Conservation (phyloP, 1,140 invertebrate genomes). For the Prorops nasuta region DNA sequence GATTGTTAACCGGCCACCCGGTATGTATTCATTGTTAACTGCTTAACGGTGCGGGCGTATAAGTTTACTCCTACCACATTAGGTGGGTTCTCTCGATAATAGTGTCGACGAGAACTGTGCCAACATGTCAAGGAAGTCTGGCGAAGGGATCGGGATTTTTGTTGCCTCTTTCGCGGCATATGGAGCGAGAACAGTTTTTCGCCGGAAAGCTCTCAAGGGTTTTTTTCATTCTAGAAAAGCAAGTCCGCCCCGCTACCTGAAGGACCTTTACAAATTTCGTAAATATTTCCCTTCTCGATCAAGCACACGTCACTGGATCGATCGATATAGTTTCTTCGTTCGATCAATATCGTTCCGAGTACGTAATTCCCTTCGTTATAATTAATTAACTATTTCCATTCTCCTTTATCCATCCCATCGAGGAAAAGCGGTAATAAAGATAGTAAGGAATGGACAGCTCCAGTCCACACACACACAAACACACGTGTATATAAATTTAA, state of each 20-base stretch:
- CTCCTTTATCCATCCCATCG: too few species aligned
- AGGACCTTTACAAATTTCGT: constrained; percentile 10
- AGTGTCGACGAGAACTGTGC: constrained; percentile 13
- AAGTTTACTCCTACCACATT: constrained; percentile 21
- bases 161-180: not conserved
- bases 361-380: too few species aligned
- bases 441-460: too few species aligned
- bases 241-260: constrained; percentile 19
- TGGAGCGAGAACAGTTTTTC: constrained; percentile 12
- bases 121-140: constrained; percentile 24
- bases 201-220: constrained; percentile 12
- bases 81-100: constrained; percentile 4
- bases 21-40: too few species aligned
- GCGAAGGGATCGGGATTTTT: constrained; percentile 1
- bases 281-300: constrained; percentile 9
- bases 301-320: too few species aligned
- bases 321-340: constrained; percentile 2
- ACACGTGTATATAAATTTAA: too few species aligned
- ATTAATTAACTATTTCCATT: too few species aligned
- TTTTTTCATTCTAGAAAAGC: constrained; percentile 1
- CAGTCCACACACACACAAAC: too few species aligned
- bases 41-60: constrained; percentile 12
- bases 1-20: too few species aligned
- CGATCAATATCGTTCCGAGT: too few species aligned
- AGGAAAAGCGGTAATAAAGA: too few species aligned